phyloP scores from a whole-genome alignment of 2,113 vertebrate species.

The Hypocryptadius cinnamomeus region DNA sequence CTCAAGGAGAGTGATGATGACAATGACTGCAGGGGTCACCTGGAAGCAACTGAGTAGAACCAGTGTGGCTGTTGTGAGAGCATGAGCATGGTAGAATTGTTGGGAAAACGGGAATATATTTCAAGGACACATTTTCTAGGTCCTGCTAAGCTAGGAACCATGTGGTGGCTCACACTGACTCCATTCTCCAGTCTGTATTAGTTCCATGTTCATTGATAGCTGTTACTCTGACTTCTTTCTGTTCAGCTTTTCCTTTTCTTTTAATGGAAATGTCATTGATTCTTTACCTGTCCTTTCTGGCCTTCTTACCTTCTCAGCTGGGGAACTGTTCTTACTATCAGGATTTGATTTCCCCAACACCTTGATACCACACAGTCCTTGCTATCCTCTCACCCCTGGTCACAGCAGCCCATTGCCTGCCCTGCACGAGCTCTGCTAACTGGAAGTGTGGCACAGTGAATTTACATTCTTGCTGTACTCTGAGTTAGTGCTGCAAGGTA shows the following conservation, averaged over 20 bases:
- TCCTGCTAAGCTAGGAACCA: neutral
- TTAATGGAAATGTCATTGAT: neutral
- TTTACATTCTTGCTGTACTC: neutral
- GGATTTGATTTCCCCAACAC: neutral
- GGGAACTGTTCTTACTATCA: neutral
- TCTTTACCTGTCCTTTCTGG: neutral
- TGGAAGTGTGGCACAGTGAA: neutral
- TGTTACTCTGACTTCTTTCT: neutral
- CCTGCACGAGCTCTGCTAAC: neutral
- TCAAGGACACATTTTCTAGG: neutral
- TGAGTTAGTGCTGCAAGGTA: neutral
- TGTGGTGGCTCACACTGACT: neutral
- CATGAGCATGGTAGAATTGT: neutral
- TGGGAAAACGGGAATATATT: neutral
- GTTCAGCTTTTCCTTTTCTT: neutral
- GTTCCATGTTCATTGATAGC: neutral
- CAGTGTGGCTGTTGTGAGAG: neutral
- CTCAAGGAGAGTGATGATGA: neutral
- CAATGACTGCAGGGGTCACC: neutral
- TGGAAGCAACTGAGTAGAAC: neutral
- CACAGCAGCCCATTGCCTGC: neutral
- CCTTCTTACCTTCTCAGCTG: neutral
- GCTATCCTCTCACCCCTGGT: neutral
- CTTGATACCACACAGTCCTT: neutral
- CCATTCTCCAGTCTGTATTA: neutral